Percentiles rank a stretch among this genome's conserved stretches.
Conservation (phyloP, 2,797 vertebrate species). For the Chelon labrosus region DNA sequence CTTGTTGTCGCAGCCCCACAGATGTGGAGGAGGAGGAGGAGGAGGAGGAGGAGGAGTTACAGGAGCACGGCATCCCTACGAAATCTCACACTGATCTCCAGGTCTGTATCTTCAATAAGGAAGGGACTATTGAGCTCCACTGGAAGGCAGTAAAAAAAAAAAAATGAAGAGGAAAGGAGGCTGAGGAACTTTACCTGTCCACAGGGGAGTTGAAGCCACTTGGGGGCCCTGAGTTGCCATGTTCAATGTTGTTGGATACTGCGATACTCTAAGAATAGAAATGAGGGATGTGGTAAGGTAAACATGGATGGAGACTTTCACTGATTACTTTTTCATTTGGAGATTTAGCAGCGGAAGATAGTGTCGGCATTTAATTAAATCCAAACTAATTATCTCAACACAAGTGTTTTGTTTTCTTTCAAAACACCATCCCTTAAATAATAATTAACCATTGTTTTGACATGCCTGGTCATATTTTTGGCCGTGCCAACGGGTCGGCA, state of each 20-base stretch:
- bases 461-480: not conserved
- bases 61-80: conserved; percentile 19
- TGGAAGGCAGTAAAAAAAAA: not conserved
- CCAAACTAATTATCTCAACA: not conserved
- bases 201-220: conserved; percentile 91
- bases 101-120: not conserved
- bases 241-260: conserved; percentile 83
- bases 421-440: not conserved
- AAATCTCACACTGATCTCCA: conserved; percentile 29
- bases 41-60: conserved; percentile 29
- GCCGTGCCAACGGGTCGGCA: too few species aligned
- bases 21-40: conserved; percentile 48
- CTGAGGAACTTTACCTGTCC: conserved; percentile 87
- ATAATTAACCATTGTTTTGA: not conserved
- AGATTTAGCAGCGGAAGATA: not conserved
- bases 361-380: not conserved
- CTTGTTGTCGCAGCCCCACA: conserved; percentile 64
- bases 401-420: not conserved
- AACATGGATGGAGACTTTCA: not conserved
- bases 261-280: conserved; percentile 88
- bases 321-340: not conserved
- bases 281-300: conserved; percentile 3
- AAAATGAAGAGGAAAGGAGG: conserved; percentile 6
- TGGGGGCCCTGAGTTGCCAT: conserved; percentile 73
- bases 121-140: not conserved